phyloP scores from a whole-genome alignment of 2,113 vertebrate species.

The Podarcis muralis region DNA sequence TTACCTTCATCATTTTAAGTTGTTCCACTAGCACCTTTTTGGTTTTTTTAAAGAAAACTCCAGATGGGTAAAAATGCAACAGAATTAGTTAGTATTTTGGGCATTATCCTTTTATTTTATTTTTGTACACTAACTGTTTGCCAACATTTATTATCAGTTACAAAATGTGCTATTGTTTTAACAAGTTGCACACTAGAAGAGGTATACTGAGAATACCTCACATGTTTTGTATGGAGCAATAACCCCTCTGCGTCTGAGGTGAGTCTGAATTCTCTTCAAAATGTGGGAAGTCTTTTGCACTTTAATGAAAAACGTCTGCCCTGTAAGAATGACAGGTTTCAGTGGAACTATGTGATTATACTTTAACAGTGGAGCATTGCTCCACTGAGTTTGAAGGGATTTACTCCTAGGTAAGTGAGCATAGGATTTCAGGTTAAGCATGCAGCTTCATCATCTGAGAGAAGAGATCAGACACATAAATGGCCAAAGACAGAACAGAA shows the following conservation, averaged over 20 bases:
- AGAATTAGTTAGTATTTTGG: background rate
- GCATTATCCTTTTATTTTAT: constrained; percentile 32
- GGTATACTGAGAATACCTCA: background rate
- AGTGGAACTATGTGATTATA: background rate
- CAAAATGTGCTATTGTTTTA: constrained; percentile 20
- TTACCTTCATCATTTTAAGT: background rate
- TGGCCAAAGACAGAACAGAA: background rate
- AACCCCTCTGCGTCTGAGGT: background rate
- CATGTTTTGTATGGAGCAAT: background rate
- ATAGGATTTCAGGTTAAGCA: background rate
- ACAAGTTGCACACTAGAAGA: background rate
- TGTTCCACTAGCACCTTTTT: background rate
- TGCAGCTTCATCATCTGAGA: background rate
- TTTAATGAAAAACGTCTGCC: background rate
- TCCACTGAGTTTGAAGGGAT: too few relatives aligned
- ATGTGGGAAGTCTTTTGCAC: background rate
- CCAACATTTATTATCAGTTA: constrained; percentile 34
- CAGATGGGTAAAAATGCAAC: background rate
- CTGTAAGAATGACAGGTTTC: background rate
- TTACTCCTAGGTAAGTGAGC: too few relatives aligned
- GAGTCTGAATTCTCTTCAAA: background rate
- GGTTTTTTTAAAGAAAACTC: background rate
- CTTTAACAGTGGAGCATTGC: too few relatives aligned
- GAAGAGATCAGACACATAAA: background rate
- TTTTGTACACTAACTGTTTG: constrained; percentile 40